Conservation (phyloP, 2,797 vertebrate genomes). For the Sitta carolinensis region DNA sequence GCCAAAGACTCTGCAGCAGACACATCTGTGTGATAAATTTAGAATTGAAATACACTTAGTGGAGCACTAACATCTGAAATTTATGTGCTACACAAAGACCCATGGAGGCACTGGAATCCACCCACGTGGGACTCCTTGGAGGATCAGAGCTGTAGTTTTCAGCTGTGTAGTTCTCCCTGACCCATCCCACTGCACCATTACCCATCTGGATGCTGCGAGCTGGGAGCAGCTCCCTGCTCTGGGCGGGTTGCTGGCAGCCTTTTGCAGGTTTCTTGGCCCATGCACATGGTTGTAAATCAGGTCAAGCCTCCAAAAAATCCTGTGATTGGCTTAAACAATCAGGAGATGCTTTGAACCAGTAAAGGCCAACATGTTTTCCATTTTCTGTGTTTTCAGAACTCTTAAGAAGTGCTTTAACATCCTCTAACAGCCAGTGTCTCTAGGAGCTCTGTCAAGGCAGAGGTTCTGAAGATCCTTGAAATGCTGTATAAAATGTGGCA, state of each 20-base stretch:
- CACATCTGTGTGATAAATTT: slow-evolving; percentile 30
- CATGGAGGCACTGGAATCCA: neutral
- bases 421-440: neutral
- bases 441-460: neutral
- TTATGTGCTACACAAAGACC: neutral
- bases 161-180: neutral
- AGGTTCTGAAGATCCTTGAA: neutral
- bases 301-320: neutral
- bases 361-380: neutral
- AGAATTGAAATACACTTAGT: neutral
- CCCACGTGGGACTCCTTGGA: neutral
- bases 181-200: neutral
- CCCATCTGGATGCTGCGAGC: neutral
- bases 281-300: neutral
- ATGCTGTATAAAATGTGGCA: accelerated
- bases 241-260: neutral
- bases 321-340: neutral
- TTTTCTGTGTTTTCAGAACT: neutral
- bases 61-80: neutral
- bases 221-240: neutral
- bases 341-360: neutral
- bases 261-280: neutral
- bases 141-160: neutral
- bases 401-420: neutral
- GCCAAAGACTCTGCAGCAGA: neutral